Evolutionary conservation across 2,113 vertebrate species (phyloP), one percentile per base, ranked within the genome.

Genomic region (Actenoides hombroni): DNA sequence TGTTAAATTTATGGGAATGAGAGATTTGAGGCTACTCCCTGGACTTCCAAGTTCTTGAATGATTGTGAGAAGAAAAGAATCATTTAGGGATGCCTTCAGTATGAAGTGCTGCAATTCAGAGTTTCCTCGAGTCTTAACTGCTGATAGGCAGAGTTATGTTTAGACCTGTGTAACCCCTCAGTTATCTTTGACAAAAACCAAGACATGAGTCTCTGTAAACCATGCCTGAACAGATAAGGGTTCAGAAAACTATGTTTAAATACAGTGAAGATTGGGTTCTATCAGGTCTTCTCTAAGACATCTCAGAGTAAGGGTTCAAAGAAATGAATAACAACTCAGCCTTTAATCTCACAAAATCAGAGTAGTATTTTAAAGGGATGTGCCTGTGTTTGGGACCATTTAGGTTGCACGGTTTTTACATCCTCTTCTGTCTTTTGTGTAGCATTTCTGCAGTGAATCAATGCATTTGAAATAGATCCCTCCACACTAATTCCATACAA

Each of bases 1-100:
- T 97, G 93, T 95, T 96, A 97, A 97, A 98, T 97, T 97, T 97
- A 97, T 96, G 94, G 64, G 92, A 96, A 96, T 91, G 96, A 91
- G 78, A 97, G 73, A 95, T 96, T 93, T 93, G 95, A 97, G 95
- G 95, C 94, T 96, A 95, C 96, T 97, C 77, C 89, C 77, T 77
- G 56, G 80, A 95, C 96, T 94, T 97, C 88, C 73, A 96, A 88
- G 81, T 90, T 97, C 65, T 91, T 96, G 96, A 98, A 96, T 95
- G 96, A 97, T 85, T 97, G 94, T 90, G 91, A 92, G 96, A 97
- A 91, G 92, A 97, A 96, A 97, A 96, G 95, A 97, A 98, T 96
- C 88, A 94, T 95, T 96, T 92, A 82, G 77, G 96, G 37, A 94
- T 92, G 46, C 94, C 83, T 98, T 97, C 95, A 89, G 87, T 97